Conservation (phyloP, 2,797 vertebrate species). For the Megalops cyprinoides region DNA sequence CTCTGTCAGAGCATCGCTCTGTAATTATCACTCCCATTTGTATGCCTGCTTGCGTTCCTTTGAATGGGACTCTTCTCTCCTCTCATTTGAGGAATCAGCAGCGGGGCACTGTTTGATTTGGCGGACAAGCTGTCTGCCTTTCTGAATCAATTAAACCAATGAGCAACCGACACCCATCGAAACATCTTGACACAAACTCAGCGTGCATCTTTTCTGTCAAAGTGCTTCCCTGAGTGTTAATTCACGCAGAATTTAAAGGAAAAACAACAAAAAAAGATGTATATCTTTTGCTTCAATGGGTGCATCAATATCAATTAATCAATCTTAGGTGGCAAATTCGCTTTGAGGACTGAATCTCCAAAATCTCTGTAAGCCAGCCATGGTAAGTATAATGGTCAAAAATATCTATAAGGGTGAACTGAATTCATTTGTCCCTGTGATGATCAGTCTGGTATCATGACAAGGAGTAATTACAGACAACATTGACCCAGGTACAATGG, state of each 20-base stretch:
- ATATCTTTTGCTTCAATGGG: not conserved
- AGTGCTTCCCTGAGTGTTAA: not conserved
- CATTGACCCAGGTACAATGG: no score
- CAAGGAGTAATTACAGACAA: no score
- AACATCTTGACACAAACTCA: no score
- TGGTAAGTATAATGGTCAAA: not conserved
- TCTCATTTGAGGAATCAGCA: not conserved
- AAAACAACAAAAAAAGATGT: not conserved
- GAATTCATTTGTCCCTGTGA: no score
- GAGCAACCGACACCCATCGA: constrained; percentile 6
- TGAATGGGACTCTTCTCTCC: not conserved
- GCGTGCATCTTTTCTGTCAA: constrained; percentile 10
- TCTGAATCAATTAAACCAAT: constrained; percentile 15
- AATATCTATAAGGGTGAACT: no score
- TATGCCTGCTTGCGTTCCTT: not conserved
- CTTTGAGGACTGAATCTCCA: not conserved
- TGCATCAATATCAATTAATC: constrained; percentile 11
- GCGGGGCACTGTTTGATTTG: not conserved
- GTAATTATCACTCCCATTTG: not conserved
- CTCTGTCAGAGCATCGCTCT: not conserved
- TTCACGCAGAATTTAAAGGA: not conserved
- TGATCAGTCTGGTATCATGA: no score
- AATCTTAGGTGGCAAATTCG: constrained; percentile 10
- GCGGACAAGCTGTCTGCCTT: not conserved
- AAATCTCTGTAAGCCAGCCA: not conserved